phyloP scores from a whole-genome alignment of 2,888 invertebrate species.

The Drosophila austrosaltans region DNA sequence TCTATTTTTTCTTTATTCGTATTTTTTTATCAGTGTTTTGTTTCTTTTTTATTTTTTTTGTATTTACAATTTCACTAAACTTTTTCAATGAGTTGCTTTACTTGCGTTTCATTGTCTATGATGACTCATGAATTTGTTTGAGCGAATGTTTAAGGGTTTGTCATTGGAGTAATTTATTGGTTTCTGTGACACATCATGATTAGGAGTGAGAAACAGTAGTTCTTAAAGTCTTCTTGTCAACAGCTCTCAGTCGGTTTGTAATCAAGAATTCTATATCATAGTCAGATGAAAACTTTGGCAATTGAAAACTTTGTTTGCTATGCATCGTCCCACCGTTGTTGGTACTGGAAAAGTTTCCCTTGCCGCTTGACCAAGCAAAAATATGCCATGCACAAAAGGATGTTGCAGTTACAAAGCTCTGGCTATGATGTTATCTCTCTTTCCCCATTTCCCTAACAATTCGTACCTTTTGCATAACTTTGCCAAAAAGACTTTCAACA shows the following conservation, averaged over 20 bases:
- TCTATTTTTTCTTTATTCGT: constrained; percentile 5
- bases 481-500: neutral
- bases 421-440: neutral
- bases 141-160: constrained; percentile 10
- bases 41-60: constrained; percentile 7
- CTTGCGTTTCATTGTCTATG: constrained; percentile 11
- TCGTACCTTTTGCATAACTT: constrained; percentile 20
- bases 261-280: constrained; percentile 7
- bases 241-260: neutral
- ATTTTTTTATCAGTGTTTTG: neutral
- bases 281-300: constrained; percentile 1
- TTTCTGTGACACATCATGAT: neutral
- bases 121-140: constrained; percentile 35
- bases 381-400: constrained; percentile 32
- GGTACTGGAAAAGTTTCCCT: constrained; percentile 25
- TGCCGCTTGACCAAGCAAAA: constrained; percentile 36
- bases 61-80: constrained; percentile 8
- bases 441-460: neutral
- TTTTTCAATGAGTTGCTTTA: constrained; percentile 10
- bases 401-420: no score
- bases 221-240: constrained; percentile 2
- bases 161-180: constrained; percentile 3
- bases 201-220: neutral
- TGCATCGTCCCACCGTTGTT: neutral
- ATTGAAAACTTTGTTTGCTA: constrained; percentile 29